Percentiles rank a stretch among this genome's conserved stretches.
These are phyloP conservation scores for Cheilosia variabilis DNA, from an alignment of 2,888 invertebrate genomes.

Conservation along the genomic window DNA sequence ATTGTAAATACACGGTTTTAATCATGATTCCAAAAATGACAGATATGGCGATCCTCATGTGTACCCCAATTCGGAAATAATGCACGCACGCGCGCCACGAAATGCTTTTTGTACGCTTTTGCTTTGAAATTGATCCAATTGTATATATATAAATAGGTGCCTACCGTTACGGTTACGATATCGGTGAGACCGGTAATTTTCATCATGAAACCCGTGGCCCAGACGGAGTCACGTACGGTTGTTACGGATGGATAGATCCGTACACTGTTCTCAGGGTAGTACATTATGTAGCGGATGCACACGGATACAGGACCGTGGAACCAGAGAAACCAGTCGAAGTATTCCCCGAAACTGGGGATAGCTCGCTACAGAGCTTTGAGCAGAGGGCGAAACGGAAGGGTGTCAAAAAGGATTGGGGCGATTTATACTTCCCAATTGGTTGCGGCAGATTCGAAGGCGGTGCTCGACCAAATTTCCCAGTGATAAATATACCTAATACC, in stretches of 20 bases:
- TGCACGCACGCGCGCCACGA: slow-evolving; percentile 53
- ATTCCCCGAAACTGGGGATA: slow-evolving; percentile 79
- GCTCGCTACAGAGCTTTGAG: slow-evolving; percentile 76
- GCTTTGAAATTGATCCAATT: slow-evolving; percentile 71
- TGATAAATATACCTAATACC: slow-evolving; percentile 77
- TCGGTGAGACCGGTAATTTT: slow-evolving; percentile 90
- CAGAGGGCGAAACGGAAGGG: slow-evolving; percentile 77
- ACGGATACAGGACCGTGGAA: slow-evolving; percentile 90
- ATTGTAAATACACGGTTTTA: slow-evolving; percentile 56
- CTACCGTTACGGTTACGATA: slow-evolving; percentile 91
- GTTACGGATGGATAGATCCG: slow-evolving; percentile 91
- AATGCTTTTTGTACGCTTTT: slow-evolving; percentile 68
- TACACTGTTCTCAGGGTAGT: slow-evolving; percentile 87
- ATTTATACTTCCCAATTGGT: slow-evolving; percentile 89
- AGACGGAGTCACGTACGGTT: slow-evolving; percentile 91
- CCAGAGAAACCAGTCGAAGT: slow-evolving; percentile 89
- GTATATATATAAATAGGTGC: slow-evolving; percentile 84
- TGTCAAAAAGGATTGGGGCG: slow-evolving; percentile 87
- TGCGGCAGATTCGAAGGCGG: slow-evolving; percentile 86
- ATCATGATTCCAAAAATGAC: slow-evolving; percentile 53
- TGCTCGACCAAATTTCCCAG: slow-evolving; percentile 80
- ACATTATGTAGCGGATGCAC: slow-evolving; percentile 91
- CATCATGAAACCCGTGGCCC: slow-evolving; percentile 91
- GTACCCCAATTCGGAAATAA: slow-evolving; percentile 45
- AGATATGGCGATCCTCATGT: slow-evolving; percentile 26